Percentiles rank a stretch among this genome's conserved stretches.
These are phyloP conservation scores for Machimus atricapillus DNA, from an alignment of 2,888 invertebrate species.

Conservation along the genomic window DNA sequence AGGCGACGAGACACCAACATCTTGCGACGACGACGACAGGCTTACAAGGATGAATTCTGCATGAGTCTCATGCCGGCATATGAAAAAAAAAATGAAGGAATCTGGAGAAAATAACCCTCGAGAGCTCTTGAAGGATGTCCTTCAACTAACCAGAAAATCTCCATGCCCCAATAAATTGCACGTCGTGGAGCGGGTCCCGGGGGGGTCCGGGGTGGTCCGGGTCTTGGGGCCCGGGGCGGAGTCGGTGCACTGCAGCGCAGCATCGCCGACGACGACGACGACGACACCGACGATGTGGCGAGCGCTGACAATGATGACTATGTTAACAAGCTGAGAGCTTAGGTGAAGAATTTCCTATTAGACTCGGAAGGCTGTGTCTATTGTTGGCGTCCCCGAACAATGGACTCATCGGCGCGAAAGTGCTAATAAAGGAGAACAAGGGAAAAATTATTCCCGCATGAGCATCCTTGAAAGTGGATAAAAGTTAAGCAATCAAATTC, in stretches of 20 bases:
- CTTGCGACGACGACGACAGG: not conserved
- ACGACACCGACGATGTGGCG: not conserved
- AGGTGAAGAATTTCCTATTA: constrained; percentile 23
- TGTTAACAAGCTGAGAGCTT: constrained; percentile 22
- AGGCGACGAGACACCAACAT: constrained; percentile 19
- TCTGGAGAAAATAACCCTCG: constrained; percentile 30
- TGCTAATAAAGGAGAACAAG: constrained; percentile 30
- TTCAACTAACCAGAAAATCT: constrained; percentile 36
- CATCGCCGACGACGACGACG: not conserved
- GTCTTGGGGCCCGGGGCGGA: not conserved
- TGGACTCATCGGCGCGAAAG: constrained; percentile 27
- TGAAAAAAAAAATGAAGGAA: not conserved
- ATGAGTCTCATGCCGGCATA: not conserved
- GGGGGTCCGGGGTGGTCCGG: not conserved
- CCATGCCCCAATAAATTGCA: constrained; percentile 25
- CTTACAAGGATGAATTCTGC: constrained; percentile 33
- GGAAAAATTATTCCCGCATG: constrained; percentile 30
- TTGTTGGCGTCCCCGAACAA: constrained; percentile 21
- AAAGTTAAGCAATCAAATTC: constrained; percentile 31
- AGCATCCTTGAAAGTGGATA: constrained; percentile 26
- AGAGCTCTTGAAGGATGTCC: constrained; percentile 31
- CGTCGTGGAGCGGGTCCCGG: not conserved
- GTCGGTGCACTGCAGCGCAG: not conserved
- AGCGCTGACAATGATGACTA: constrained; percentile 1
- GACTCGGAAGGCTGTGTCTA: constrained; percentile 18